Conservation (phyloP, 1,140 invertebrate species). For the Popillia japonica region DNA sequence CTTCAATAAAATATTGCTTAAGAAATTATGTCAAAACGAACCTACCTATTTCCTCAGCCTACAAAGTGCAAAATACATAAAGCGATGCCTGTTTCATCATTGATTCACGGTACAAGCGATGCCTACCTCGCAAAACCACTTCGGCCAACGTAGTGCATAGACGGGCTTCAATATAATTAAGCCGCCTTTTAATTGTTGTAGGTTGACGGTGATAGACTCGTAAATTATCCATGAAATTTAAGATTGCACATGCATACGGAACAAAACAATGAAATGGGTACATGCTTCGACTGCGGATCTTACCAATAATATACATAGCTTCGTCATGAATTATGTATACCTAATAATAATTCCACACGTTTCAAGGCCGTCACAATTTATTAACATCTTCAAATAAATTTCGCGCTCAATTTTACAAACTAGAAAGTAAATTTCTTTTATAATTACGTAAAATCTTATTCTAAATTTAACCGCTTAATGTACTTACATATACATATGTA, state of each 20-base stretch:
- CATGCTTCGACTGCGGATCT: conserved; percentile 1
- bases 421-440: neutral
- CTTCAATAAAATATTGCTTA: conserved; percentile 43
- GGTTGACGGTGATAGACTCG: conserved; percentile 14
- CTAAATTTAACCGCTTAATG: too few species aligned
- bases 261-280: conserved; percentile 32
- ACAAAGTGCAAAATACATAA: conserved; percentile 40
- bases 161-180: conserved; percentile 25
- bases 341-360: neutral
- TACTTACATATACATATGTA: too few species aligned
- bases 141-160: conserved; percentile 20
- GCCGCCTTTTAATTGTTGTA: conserved; percentile 37
- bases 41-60: conserved; percentile 45
- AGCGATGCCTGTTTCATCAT: conserved; percentile 22
- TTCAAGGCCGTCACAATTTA: neutral
- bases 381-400: neutral
- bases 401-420: neutral
- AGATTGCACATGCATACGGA: conserved; percentile 32
- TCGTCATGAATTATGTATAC: conserved; percentile 17
- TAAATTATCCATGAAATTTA: conserved; percentile 36
- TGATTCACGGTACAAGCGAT: conserved; percentile 1
- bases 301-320: conserved; percentile 32
- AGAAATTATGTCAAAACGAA: conserved; percentile 45
- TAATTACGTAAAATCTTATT: neutral
- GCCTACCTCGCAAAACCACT: neutral